These are phyloP conservation scores for Lepidothrix coronata DNA, from an alignment of 2,113 vertebrate genomes.

Conservation along the genomic window DNA sequence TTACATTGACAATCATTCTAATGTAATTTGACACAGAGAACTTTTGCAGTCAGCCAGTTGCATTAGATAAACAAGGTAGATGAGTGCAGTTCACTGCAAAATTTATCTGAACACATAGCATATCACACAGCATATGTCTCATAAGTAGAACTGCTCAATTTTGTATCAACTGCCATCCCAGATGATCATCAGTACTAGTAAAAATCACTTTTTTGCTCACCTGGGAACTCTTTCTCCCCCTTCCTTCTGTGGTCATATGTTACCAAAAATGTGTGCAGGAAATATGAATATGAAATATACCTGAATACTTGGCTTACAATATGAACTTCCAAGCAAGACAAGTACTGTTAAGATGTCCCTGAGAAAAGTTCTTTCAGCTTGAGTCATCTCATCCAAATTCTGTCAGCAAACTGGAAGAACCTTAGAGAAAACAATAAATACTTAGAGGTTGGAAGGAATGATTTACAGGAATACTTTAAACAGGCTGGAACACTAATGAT, in stretches of 20 bases:
- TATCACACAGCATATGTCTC: not conserved
- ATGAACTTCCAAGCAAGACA: not conserved
- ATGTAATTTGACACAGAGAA: constrained; percentile 56
- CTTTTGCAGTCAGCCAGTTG: constrained; percentile 3
- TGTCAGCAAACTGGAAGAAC: not conserved
- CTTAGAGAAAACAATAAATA: not conserved
- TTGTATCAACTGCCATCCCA: not conserved
- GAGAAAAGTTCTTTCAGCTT: not conserved
- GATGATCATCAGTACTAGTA: not conserved
- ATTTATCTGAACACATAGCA: not conserved
- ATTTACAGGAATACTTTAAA: not conserved
- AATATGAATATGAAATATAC: not conserved
- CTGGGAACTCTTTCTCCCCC: not conserved
- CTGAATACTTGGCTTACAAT: not conserved
- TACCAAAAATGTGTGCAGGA: not conserved
- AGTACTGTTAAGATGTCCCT: not conserved
- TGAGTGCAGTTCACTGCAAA: not conserved
- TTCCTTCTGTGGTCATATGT: not conserved
- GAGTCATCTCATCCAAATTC: not conserved
- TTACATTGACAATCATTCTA: constrained; percentile 55
- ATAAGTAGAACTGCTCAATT: not conserved
- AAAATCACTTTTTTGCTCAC: not conserved
- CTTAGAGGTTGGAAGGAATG: not conserved
- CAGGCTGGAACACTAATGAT: not conserved
- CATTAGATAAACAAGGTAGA: constrained; percentile 52